Conservation (phyloP, 1,140 invertebrate species). For the Achroia grisella region DNA sequence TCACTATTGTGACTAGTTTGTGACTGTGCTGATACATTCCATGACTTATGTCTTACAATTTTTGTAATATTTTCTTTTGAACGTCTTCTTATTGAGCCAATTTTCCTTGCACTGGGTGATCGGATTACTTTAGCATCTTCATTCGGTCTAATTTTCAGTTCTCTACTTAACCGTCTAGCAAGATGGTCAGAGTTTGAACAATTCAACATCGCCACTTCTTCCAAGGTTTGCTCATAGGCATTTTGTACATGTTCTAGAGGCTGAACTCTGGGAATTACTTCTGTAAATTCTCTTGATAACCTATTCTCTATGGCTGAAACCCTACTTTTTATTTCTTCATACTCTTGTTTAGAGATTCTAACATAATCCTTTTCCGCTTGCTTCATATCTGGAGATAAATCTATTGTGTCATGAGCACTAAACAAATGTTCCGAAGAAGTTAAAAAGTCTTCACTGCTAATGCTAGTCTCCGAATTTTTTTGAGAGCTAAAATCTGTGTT, state of each 20-base stretch:
- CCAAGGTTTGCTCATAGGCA: slow-evolving; percentile 82
- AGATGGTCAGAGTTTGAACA: slow-evolving; percentile 80
- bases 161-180: slow-evolving; percentile 79
- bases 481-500: slow-evolving; percentile 45
- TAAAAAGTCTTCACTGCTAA: slow-evolving; percentile 57
- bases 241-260: slow-evolving; percentile 76
- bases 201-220: slow-evolving; percentile 76
- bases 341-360: slow-evolving; percentile 80
- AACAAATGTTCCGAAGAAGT: slow-evolving; percentile 66
- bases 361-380: slow-evolving; percentile 76
- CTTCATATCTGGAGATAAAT: slow-evolving; percentile 60
- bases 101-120: slow-evolving; percentile 86
- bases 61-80: slow-evolving; percentile 73
- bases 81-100: slow-evolving; percentile 80
- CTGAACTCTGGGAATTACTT: slow-evolving; percentile 62
- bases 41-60: slow-evolving; percentile 65
- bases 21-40: slow-evolving; percentile 54
- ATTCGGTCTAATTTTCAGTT: slow-evolving; percentile 81
- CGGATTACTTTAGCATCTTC: slow-evolving; percentile 81
- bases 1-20: slow-evolving; percentile 43
- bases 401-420: slow-evolving; percentile 55
- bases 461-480: slow-evolving; percentile 60
- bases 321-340: slow-evolving; percentile 83
- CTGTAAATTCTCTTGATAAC: slow-evolving; percentile 80
- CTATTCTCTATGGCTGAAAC: slow-evolving; percentile 81